Evolutionary conservation across 2,113 vertebrate genomes (phyloP), one percentile per base, ranked within the genome.

Genomic region (Actinemys pallida): DNA sequence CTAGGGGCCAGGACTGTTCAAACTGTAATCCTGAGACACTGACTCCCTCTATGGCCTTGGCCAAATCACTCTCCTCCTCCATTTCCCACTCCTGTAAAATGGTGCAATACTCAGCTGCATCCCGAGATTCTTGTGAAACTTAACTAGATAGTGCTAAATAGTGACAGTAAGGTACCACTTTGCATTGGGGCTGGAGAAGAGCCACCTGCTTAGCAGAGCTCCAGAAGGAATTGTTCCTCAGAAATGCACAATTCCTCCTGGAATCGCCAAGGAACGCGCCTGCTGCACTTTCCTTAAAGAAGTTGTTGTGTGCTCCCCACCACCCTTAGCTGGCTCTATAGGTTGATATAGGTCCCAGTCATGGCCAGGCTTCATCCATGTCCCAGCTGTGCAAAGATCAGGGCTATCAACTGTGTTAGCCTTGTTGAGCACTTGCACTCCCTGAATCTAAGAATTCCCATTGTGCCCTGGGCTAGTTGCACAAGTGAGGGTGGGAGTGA

Each of bases 31-130:
- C 53, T 83, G 62, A 69, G 14, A 69, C 29, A 25, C 45, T 72
- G n/a, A 62, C n/a, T 76, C 14, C 2, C 10, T 1, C 5, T 88
- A 81, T n/a, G 13, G 1, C 65, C 24, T 82, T 56, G 17, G 8
- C 6, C 84, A 42, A 69, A 35, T 19, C 11, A 72, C 8, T 57
- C 27, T 62, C 65, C 65, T 16, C 0, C 0, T 53, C 52, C 1
- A 2, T 89, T 81, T 89, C 9, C 2, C 7, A 82, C 52, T 83
- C 24, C 5, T 86, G 6, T 5, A 86, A 89, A 84, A 54, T n/a
- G 7, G 3, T 35, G 22, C 49, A 59, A 86, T 39, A 29, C 4
- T 83, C 11, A 45, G 8, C 25, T 54, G 2, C 86, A 9, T 62
- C 39, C 31, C 31, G 59, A 75, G 20, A 54, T 42, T 4, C 31